Evolutionary conservation across 2,888 invertebrate species (phyloP).

Genomic region (Cheilosia vernalis): DNA sequence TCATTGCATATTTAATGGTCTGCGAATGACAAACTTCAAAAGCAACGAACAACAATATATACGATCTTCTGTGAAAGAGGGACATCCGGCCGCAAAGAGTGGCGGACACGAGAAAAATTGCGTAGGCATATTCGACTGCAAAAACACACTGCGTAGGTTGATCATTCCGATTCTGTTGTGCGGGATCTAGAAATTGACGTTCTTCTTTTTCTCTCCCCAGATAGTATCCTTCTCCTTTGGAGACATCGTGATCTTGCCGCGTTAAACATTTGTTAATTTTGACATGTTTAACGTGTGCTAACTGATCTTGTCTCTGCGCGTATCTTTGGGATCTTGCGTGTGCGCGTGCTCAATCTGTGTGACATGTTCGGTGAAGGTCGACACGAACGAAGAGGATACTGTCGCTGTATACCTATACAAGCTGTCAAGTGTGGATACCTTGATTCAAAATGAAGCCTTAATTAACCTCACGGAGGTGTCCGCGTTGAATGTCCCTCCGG

Average conservation of each 20-base stretch:
- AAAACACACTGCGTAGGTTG: conserved; percentile 49
- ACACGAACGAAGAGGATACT: conserved; percentile 9
- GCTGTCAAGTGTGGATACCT: not conserved
- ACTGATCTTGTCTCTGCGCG: conserved; percentile 57
- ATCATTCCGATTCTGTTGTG: conserved; percentile 42
- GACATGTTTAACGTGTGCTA: conserved; percentile 55
- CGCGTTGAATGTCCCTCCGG: not conserved
- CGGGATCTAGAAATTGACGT: conserved; percentile 51
- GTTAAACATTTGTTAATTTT: conserved; percentile 58
- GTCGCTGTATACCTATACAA: not conserved
- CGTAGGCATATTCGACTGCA: conserved; percentile 47
- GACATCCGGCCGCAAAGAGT: not conserved
- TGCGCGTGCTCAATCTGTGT: conserved; percentile 26
- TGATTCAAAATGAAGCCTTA: conserved; percentile 16
- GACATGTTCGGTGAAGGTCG: conserved; percentile 49
- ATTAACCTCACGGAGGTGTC: not conserved
- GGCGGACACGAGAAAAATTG: conserved; percentile 15
- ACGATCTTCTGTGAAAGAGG: conserved; percentile 11
- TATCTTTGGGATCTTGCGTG: conserved; percentile 24
- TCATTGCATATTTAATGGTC: conserved; percentile 15
- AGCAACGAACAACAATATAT: conserved; percentile 9
- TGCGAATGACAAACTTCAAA: conserved; percentile 29
- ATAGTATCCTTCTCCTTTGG: conserved; percentile 2
- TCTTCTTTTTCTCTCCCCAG: conserved; percentile 1
- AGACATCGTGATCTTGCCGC: conserved; percentile 18